Evolutionary conservation across 2,888 invertebrate species (phyloP).

Genomic region (Tolmerus cingulatus): DNA sequence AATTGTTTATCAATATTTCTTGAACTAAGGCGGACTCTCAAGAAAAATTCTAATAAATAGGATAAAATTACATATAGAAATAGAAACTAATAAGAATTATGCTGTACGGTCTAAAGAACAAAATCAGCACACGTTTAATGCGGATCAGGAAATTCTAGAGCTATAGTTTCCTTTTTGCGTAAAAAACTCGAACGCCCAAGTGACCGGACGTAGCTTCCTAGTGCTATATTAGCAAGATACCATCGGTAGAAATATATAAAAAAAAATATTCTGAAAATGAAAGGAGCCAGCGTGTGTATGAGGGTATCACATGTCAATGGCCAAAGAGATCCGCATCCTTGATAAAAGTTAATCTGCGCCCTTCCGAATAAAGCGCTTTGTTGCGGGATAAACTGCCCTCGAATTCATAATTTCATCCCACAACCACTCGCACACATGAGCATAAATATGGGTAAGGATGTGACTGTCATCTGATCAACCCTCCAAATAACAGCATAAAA

Average conservation of each 20-base stretch:
- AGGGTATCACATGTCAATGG: conserved; percentile 44
- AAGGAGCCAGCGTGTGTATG: conserved; percentile 17
- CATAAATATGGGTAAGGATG: neutral
- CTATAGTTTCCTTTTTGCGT: neutral
- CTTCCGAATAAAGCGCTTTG: conserved; percentile 24
- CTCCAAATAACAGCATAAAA: conserved; percentile 37
- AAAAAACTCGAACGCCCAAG: neutral
- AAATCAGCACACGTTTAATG: neutral
- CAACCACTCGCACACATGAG: neutral
- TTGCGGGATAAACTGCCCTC: conserved; percentile 40
- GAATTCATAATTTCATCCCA: conserved; percentile 37
- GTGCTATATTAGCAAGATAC: neutral
- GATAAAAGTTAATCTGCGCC: conserved; percentile 48
- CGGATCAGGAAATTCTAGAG: neutral
- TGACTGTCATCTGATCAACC: conserved; percentile 39
- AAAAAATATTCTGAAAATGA: neutral
- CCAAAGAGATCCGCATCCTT: conserved; percentile 46
- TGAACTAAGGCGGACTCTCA: no score
- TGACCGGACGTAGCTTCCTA: conserved; percentile 23
- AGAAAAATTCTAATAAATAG: no score
- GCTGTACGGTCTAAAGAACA: neutral
- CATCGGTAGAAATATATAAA: conserved; percentile 5
- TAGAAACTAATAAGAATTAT: neutral
- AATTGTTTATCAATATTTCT: no score
- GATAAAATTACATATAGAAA: no score